Evolutionary conservation across 1,140 invertebrate genomes (phyloP), one percentile per base, ranked within the genome.

Genomic region (Hylaeus anthracinus): DNA sequence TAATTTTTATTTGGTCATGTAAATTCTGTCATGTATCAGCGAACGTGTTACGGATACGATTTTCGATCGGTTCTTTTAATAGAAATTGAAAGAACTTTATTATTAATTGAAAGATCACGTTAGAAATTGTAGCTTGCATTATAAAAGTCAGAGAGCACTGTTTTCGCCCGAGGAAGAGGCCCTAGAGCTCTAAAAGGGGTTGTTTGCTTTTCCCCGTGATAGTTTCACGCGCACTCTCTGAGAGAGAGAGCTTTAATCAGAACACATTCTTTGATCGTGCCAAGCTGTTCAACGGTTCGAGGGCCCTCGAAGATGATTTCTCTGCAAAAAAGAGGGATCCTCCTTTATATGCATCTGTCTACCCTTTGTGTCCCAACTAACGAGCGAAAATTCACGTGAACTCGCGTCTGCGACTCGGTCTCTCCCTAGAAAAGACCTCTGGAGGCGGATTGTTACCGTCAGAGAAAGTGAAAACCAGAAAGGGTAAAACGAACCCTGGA

Each of bases 331-430:
- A 60, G 51, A 26, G 39, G 51, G 53, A 4, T 45, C 12, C 5
- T 3, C 41, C 45, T 58, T 26, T 26, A 26, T 53, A 45, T 61
- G 72, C 53, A 58, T 64, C 43, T 71, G 72, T 81, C 79, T 69
- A 14, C 69, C 37, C 77, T 85, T 85, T 84, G 82, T 85, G 51
- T n/a, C 12, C 60, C 41, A 53, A 55, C 72, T 85, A 85, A 85
- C 82, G 83, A 85, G 84, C 69, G 82, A 72, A 84, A 79, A 85
- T 85, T 84, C 83, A 75, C 66, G 82, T 69, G 83, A 85, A 77
- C 78, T 65, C 77, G 83, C 67, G 82, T 76, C 55, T 72, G 61
- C 67, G 39, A 43, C 66, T 39, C 53, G 70, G 74, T 80, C 67
- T 65, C 41, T 84, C 82, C 37, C 8, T 2, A 2, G 39, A 63